phyloP scores from a whole-genome alignment of 2,113 vertebrate genomes.

The Chitala chitala region DNA sequence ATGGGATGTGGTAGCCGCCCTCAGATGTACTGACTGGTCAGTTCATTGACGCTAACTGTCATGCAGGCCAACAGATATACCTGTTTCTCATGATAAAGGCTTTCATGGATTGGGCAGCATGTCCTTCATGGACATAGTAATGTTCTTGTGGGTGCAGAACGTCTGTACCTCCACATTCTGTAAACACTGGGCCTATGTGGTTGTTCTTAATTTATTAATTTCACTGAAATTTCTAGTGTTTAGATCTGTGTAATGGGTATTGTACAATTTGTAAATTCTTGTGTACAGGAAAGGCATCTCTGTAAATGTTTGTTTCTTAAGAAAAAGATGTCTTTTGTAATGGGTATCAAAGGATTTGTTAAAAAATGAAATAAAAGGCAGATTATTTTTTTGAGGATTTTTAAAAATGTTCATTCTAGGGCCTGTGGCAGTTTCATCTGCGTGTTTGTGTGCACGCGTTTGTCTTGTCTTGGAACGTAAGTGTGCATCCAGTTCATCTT shows the following conservation, averaged over 20 bases:
- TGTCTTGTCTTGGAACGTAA: neutral
- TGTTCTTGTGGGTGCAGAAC: slow-evolving; percentile 28
- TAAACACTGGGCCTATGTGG: slow-evolving; percentile 41
- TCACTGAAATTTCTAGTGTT: slow-evolving; percentile 65
- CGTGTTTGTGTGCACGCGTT: neutral
- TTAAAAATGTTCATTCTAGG: neutral
- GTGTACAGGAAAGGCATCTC: slow-evolving; percentile 76
- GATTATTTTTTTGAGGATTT: slow-evolving; percentile 46
- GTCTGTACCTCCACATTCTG: slow-evolving; percentile 46
- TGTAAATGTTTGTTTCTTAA: slow-evolving; percentile 66
- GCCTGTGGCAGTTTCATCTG: neutral
- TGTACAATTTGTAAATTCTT: slow-evolving; percentile 96
- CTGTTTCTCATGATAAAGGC: too few species aligned
- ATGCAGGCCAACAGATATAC: neutral
- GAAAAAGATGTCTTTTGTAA: slow-evolving; percentile 83
- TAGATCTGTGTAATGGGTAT: slow-evolving; percentile 86
- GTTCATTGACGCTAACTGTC: neutral
- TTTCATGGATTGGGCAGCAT: neutral
- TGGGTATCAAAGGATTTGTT: too few species aligned
- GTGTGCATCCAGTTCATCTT: too few species aligned
- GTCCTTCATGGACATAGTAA: slow-evolving; percentile 10
- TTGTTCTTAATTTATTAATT: slow-evolving; percentile 59
- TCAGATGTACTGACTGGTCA: neutral
- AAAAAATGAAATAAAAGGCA: slow-evolving; percentile 72
- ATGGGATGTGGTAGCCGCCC: neutral